Conservation (phyloP, 2,113 vertebrate genomes). For the Zosterops pallidus region DNA sequence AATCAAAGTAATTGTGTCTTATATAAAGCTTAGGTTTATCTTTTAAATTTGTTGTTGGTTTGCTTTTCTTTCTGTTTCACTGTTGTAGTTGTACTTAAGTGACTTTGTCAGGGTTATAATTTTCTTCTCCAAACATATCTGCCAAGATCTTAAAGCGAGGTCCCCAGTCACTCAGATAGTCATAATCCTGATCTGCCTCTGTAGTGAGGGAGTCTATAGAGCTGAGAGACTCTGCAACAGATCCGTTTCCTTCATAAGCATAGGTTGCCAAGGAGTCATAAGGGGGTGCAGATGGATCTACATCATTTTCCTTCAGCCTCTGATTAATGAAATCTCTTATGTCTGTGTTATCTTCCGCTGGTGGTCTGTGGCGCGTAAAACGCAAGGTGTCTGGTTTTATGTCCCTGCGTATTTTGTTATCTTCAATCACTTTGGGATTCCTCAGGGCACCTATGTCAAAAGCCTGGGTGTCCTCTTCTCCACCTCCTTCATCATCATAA, state of each 20-base stretch:
- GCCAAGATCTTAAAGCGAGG: slow-evolving; percentile 95
- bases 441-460: slow-evolving; percentile 97
- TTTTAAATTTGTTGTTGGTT: slow-evolving; percentile 35
- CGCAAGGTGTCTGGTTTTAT: slow-evolving; percentile 87
- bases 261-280: slow-evolving; percentile 97
- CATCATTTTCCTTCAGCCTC: slow-evolving; percentile 88
- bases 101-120: slow-evolving; percentile 75
- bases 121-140: slow-evolving; percentile 92
- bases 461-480: slow-evolving; percentile 97
- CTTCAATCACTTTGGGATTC: slow-evolving; percentile 93
- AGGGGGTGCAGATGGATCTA: slow-evolving; percentile 87
- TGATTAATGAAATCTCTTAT: slow-evolving; percentile 93
- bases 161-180: slow-evolving; percentile 94
- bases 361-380: slow-evolving; percentile 69
- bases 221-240: slow-evolving; percentile 92
- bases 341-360: slow-evolving; percentile 85
- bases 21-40: slow-evolving; percentile 66
- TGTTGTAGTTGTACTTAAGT: slow-evolving; percentile 60
- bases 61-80: slow-evolving; percentile 23
- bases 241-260: slow-evolving; percentile 93
- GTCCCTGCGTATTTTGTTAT: slow-evolving; percentile 89
- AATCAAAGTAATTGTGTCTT: slow-evolving; percentile 54
- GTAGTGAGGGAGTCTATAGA: slow-evolving; percentile 86
- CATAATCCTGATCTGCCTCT: slow-evolving; percentile 89
- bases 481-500: slow-evolving; percentile 97